These are phyloP conservation scores for Metaphire vulgaris DNA, from an alignment of 1,140 invertebrate genomes.

Conservation along the genomic window DNA sequence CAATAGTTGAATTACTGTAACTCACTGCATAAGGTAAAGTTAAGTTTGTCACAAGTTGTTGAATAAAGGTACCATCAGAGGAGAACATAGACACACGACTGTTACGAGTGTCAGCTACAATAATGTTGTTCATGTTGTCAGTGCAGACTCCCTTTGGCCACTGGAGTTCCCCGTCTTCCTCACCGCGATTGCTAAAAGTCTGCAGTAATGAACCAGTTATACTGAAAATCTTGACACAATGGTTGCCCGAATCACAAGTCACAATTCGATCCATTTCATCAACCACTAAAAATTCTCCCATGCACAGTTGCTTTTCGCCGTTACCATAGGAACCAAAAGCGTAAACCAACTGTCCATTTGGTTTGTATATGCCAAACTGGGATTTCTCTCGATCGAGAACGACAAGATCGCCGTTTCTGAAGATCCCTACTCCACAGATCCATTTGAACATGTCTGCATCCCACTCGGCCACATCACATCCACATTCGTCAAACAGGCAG, in stretches of 20 bases:
- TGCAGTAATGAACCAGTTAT: slow-evolving; percentile 36
- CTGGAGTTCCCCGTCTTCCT: slow-evolving; percentile 67
- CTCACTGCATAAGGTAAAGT: slow-evolving; percentile 18
- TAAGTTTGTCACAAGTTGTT: slow-evolving; percentile 33
- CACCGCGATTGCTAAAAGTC: slow-evolving; percentile 67
- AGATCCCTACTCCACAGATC: slow-evolving; percentile 19
- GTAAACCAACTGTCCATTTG: slow-evolving; percentile 11
- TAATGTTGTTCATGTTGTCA: slow-evolving; percentile 69
- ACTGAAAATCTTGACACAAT: slow-evolving; percentile 39
- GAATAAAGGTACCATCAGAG: slow-evolving; percentile 33
- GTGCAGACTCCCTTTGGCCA: slow-evolving; percentile 84
- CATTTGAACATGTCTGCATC: slow-evolving; percentile 22
- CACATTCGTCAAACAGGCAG: slow-evolving; percentile 25
- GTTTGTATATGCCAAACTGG: slow-evolving; percentile 20
- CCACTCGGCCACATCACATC: slow-evolving; percentile 17
- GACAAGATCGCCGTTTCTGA: slow-evolving; percentile 16
- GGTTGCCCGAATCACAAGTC: slow-evolving; percentile 41
- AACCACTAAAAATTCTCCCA: slow-evolving; percentile 31
- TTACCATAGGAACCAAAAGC: slow-evolving; percentile 28
- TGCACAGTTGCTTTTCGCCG: slow-evolving; percentile 24
- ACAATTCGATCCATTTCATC: slow-evolving; percentile 32
- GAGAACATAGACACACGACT: slow-evolving; percentile 58
- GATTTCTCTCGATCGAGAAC: slow-evolving; percentile 21
- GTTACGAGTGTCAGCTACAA: slow-evolving; percentile 83
- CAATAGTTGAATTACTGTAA: slow-evolving; percentile 3